phyloP scores from a whole-genome alignment of 2,797 vertebrate species.

The Choloepus didactylus region DNA sequence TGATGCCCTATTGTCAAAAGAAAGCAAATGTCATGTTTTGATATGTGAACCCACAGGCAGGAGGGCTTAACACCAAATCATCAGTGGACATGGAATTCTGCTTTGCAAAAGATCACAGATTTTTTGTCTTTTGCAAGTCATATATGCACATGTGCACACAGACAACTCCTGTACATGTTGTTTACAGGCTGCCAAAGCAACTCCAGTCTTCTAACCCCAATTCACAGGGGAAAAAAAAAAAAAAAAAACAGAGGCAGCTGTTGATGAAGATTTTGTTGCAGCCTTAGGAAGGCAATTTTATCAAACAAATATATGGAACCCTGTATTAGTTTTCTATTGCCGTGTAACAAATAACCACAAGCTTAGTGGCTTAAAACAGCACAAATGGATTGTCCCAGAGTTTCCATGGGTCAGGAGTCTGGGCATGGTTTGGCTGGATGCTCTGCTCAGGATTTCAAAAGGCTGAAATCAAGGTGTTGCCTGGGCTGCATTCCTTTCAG shows the following conservation, averaged over 20 bases:
- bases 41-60: background rate
- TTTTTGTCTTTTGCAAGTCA: background rate
- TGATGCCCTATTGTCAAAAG: background rate
- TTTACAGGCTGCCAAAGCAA: background rate
- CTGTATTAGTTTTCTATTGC: background rate
- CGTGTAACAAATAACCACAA: background rate
- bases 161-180: background rate
- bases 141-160: fast-evolving
- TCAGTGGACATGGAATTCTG: background rate
- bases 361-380: background rate
- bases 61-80: background rate
- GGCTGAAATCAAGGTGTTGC: background rate
- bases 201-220: background rate
- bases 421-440: background rate
- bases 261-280: background rate
- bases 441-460: background rate
- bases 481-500: background rate
- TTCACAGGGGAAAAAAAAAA: constrained; percentile 6
- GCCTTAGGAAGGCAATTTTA: background rate
- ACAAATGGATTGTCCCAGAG: background rate
- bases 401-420: background rate
- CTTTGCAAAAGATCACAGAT: background rate
- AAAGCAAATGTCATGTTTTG: constrained; percentile 58
- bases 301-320: constrained; percentile 28
- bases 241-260: background rate